Conservation (phyloP, 2,797 vertebrate species). For the Coregonus sp. region DNA sequence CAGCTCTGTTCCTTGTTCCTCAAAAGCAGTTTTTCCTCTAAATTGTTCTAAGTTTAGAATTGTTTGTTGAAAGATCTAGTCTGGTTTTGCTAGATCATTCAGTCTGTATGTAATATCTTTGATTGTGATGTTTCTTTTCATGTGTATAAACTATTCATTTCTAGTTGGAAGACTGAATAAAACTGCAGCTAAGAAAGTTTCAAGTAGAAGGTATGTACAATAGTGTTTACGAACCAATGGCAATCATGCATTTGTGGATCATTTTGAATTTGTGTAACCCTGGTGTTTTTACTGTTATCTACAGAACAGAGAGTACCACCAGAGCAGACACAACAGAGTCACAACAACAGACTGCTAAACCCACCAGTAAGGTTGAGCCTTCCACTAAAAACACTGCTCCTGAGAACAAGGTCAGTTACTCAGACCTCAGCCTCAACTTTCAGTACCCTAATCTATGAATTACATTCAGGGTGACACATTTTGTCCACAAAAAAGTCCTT, state of each 20-base stretch:
- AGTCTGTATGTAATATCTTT: not conserved
- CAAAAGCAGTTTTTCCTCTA: too few species aligned
- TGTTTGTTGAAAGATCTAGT: not conserved
- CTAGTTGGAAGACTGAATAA: slow-evolving; percentile 56
- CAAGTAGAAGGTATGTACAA: slow-evolving; percentile 68
- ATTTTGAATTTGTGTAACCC: not conserved
- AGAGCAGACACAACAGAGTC: not conserved
- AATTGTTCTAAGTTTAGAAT: not conserved
- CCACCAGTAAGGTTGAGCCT: not conserved
- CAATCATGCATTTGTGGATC: not conserved
- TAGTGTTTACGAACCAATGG: not conserved
- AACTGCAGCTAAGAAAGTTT: slow-evolving; percentile 44
- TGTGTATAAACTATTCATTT: slow-evolving; percentile 19
- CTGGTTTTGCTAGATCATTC: not conserved
- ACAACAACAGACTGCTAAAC: not conserved
- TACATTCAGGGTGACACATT: not conserved
- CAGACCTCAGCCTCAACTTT: not conserved
- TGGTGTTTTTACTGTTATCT: not conserved
- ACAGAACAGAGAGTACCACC: slow-evolving; percentile 6
- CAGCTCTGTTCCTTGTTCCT: too few species aligned
- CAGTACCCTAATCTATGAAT: not conserved
- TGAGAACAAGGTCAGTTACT: slow-evolving; percentile 46
- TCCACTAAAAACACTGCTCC: not conserved
- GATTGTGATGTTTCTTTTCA: not conserved
- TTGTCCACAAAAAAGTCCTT: too few species aligned